These are phyloP conservation scores for Daktulosphaira vitifoliae DNA, from an alignment of 1,140 invertebrate genomes.

Conservation along the genomic window DNA sequence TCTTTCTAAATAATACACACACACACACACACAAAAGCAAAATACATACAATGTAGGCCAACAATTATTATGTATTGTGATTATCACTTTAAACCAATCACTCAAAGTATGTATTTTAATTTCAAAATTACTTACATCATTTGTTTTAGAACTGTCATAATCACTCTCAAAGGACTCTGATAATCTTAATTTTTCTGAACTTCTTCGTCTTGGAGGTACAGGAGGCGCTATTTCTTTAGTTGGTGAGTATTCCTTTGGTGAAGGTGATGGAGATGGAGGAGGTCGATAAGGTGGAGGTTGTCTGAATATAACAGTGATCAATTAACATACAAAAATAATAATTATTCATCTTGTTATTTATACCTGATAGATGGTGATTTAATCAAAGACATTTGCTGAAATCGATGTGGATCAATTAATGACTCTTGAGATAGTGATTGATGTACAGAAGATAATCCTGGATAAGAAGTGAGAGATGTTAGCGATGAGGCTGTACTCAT, in stretches of 20 bases:
- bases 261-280: slow-evolving; percentile 37
- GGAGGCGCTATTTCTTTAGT: slow-evolving; percentile 44
- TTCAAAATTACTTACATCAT: slow-evolving; percentile 32
- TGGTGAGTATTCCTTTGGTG: slow-evolving; percentile 32
- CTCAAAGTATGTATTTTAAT: neutral
- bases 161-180: slow-evolving; percentile 47
- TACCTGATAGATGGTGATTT: slow-evolving; percentile 37
- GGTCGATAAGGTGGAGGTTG: slow-evolving; percentile 59
- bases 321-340: too few species aligned
- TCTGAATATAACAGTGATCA: slow-evolving; percentile 43
- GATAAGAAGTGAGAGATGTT: slow-evolving; percentile 20
- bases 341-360: too few species aligned
- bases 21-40: slow-evolving; percentile 12
- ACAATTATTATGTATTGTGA: neutral
- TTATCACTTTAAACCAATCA: slow-evolving; percentile 11
- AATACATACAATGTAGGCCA: slow-evolving; percentile 20
- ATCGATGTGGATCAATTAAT: slow-evolving; percentile 6
- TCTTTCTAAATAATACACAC: slow-evolving; percentile 21
- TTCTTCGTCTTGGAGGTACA: slow-evolving; percentile 50
- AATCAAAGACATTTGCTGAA: slow-evolving; percentile 20
- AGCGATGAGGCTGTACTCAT: slow-evolving; percentile 29
- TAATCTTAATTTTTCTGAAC: slow-evolving; percentile 47
- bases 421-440: slow-evolving; percentile 23
- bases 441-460: slow-evolving; percentile 5
- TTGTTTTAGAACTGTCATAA: slow-evolving; percentile 24